Evolutionary conservation across 2,797 vertebrate species (phyloP), one percentile per base, ranked within the genome.

Genomic region (Anomalospiza imberbis): DNA sequence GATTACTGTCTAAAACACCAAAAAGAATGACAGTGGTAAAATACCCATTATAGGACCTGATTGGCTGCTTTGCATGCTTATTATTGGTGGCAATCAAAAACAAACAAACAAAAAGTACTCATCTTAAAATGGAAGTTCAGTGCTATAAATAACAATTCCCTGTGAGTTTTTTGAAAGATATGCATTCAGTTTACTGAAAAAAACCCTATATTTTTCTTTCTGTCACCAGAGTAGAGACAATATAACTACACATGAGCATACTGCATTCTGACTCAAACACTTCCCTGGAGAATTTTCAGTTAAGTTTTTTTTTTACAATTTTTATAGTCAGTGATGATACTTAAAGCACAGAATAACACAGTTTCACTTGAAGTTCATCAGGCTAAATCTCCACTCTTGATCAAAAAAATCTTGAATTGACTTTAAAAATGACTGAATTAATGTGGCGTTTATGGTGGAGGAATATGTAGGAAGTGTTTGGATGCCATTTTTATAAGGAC

Each of bases 111-210:
- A 73, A 87, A 89, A 50, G 19, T 44, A 75, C 20, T 75, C 34
- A 65, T 91, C 61, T 91, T 91, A 83, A 93, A 91, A 95, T 90
- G 94, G 85, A 74, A 96, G 34, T 45, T 92, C 63, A 29, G 73
- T 81, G 42, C 73, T 94, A 89, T 80, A 95, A 95, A 84, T 87
- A 94, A 84, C 53, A 71, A 81, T 81, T 92, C 68, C 91, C 90
- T 85, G 60, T 89, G 91, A 95, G 96, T 80, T 44, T 96, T 95
- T 85, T 96, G 89, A 95, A 94, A 90, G 78, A 94, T 87, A 74
- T 86, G 65, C 84, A 74, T 93, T 96, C 81, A 63, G 93, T 96
- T 97, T 97, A 95, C 81, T 62, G 81, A 92, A 91, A 95, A 95
- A 95, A 93, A 13, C 0, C 1, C 9, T 38, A 24, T 83, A 86